Conservation (phyloP, 2,888 invertebrate species). For the Cenopis cana region DNA sequence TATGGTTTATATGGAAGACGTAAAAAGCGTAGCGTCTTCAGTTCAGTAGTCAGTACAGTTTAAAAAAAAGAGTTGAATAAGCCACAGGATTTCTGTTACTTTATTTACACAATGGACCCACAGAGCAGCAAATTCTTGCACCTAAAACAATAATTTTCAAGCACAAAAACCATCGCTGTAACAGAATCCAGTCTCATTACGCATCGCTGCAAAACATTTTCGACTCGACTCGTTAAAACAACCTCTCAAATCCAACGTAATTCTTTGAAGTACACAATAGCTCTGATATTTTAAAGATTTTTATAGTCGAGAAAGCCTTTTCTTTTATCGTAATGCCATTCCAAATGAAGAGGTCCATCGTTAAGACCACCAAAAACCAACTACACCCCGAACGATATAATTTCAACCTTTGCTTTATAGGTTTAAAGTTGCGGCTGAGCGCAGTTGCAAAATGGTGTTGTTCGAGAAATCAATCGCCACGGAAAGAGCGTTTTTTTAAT, state of each 20-base stretch:
- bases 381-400: slow-evolving; percentile 41
- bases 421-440: slow-evolving; percentile 50
- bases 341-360: slow-evolving; percentile 70
- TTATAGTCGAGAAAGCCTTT: slow-evolving; percentile 70
- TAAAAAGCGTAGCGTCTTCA: too few species aligned
- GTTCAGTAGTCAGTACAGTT: too few species aligned
- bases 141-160: too few species aligned
- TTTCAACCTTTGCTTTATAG: slow-evolving; percentile 48
- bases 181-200: slow-evolving; percentile 6
- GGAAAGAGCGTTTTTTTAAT: slow-evolving; percentile 75
- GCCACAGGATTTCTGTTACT: too few species aligned
- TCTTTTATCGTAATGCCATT: slow-evolving; percentile 73
- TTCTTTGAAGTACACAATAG: slow-evolving; percentile 50
- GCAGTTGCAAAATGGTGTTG: slow-evolving; percentile 60
- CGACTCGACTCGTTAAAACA: slow-evolving; percentile 51
- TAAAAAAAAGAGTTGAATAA: too few species aligned
- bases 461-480: slow-evolving; percentile 76
- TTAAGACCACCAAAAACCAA: slow-evolving; percentile 53
- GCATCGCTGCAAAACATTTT: not conserved
- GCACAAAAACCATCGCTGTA: not conserved
- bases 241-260: slow-evolving; percentile 39
- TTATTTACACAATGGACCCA: too few species aligned
- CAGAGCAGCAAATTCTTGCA: too few species aligned
- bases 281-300: slow-evolving; percentile 62
- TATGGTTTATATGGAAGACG: too few species aligned